Percentiles rank a stretch among this genome's conserved stretches.
These are phyloP conservation scores for Acrossocheilus wenchowensis DNA, from an alignment of 2,797 vertebrate genomes.

Conservation along the genomic window DNA sequence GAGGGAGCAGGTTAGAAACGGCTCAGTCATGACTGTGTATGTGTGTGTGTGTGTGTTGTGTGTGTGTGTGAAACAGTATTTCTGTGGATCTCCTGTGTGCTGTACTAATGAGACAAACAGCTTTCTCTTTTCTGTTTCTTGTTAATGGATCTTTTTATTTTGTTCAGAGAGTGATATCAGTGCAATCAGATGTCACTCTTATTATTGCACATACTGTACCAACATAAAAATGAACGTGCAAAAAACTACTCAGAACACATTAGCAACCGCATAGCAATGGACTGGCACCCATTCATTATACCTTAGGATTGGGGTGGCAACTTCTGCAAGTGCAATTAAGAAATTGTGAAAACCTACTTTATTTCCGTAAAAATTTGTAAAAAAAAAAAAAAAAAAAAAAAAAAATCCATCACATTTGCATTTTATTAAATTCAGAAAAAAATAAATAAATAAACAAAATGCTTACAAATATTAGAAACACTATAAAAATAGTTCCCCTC, in stretches of 20 bases:
- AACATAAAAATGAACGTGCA: neutral
- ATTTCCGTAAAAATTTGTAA: neutral
- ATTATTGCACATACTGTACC: neutral
- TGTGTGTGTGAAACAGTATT: slow-evolving; percentile 30
- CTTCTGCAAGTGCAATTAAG: neutral
- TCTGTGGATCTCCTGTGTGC: slow-evolving; percentile 16
- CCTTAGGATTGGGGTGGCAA: no score
- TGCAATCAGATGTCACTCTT: slow-evolving; percentile 2
- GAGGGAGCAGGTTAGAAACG: slow-evolving; percentile 48
- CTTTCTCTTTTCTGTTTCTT: slow-evolving; percentile 33
- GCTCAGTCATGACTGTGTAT: slow-evolving; percentile 51
- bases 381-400: neutral
- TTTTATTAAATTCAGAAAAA: neutral
- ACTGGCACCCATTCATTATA: neutral
- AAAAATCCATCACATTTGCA: neutral
- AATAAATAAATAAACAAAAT: neutral
- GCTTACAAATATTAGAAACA: neutral
- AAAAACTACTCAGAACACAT: neutral
- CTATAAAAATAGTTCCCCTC: neutral
- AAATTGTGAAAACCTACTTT: neutral
- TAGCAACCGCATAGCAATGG: neutral
- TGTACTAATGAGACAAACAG: neutral
- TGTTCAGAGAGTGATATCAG: neutral
- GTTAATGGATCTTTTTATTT: slow-evolving; percentile 25
- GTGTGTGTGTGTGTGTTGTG: slow-evolving; percentile 39